A percentile compares a stretch with the other conserved stretches of the same genome.
phyloP scores from a whole-genome alignment of 2,113 vertebrate genomes.

The Theristicus caerulescens region DNA sequence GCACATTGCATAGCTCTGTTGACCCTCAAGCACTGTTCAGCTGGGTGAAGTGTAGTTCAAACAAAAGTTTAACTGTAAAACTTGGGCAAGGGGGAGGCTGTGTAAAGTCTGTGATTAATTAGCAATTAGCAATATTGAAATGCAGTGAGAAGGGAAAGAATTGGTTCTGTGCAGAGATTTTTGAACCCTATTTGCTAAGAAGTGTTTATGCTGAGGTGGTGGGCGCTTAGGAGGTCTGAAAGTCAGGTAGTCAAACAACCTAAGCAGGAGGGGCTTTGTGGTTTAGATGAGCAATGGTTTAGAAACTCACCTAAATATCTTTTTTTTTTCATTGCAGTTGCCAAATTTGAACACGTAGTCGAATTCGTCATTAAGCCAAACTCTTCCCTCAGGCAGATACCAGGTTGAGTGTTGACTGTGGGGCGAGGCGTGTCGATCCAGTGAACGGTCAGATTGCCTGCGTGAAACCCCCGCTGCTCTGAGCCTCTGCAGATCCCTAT shows the following conservation, averaged over 20 bases:
- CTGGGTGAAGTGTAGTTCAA: constrained; percentile 13
- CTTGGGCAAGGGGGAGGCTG: not conserved
- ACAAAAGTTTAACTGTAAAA: constrained; percentile 4
- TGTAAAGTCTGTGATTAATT: constrained; percentile 25
- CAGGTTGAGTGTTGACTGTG: fast-evolving
- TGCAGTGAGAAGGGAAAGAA: not conserved
- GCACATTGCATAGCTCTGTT: not conserved
- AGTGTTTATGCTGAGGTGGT: not conserved
- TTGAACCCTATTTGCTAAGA: not conserved
- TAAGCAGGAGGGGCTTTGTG: not conserved
- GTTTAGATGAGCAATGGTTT: not conserved
- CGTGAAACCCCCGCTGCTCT: not conserved
- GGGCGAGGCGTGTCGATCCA: not conserved
- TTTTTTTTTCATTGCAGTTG: not conserved
- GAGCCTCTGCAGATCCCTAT: not conserved
- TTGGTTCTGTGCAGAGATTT: not conserved
- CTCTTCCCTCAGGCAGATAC: not conserved
- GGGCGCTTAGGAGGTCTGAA: not conserved
- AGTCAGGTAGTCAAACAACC: not conserved
- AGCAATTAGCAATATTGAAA: constrained; percentile 20
- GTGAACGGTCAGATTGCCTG: not conserved
- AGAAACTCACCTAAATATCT: not conserved
- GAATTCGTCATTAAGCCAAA: not conserved
- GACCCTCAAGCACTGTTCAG: constrained; percentile 27
- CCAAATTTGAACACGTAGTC: not conserved